A percentile compares a stretch with the other conserved stretches of the same genome.
Conservation (phyloP, 2,888 invertebrate species). For the Clusia tigrina region DNA sequence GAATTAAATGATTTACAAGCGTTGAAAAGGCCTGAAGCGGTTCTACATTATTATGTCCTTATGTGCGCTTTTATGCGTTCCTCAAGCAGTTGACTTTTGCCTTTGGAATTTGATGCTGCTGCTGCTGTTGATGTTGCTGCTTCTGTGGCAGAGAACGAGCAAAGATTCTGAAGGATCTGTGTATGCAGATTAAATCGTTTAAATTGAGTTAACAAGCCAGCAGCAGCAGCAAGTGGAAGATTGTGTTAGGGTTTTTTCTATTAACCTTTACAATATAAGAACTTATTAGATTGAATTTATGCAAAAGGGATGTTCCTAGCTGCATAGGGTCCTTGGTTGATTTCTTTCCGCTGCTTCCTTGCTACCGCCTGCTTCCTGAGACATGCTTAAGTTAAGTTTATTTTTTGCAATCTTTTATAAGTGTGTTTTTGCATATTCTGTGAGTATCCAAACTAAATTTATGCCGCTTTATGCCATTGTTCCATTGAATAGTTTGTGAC, state of each 20-base stretch:
- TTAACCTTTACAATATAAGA: constrained; percentile 25
- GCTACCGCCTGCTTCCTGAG: no score
- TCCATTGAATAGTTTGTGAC: not conserved
- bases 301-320: not conserved
- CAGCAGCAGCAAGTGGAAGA: constrained; percentile 2
- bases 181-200: constrained; percentile 30
- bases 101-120: not conserved
- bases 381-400: not conserved
- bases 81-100: not conserved
- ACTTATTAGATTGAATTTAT: constrained; percentile 25
- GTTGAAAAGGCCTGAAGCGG: not conserved
- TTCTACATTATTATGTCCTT: constrained; percentile 6
- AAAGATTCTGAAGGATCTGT: not conserved
- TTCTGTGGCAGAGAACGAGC: not conserved
- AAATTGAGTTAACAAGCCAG: constrained; percentile 25
- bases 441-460: not conserved
- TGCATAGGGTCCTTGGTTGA: no score
- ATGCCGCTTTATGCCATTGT: not conserved
- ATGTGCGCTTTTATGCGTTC: not conserved
- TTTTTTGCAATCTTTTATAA: not conserved
- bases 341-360: no score
- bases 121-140: not conserved
- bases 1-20: constrained; percentile 15
- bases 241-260: constrained; percentile 19
- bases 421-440: not conserved